Base-by-base conservation (phyloP, 2,888 invertebrate species). In the Caenorhabditis afra region DNA sequence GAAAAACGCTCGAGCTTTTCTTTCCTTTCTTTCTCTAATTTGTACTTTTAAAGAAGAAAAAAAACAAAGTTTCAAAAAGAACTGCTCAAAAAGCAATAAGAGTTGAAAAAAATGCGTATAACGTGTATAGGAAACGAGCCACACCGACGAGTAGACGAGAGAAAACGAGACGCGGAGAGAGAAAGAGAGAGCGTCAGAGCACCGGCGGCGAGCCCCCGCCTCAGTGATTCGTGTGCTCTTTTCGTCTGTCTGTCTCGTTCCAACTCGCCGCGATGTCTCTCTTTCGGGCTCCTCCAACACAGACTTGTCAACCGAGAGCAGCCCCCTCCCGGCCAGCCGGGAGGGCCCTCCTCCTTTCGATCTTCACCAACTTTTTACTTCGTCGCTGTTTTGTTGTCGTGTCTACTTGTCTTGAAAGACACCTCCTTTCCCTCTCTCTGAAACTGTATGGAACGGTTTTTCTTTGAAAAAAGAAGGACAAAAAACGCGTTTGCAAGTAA, bases 271-370 rank as follows among this genome's bases (percentile, higher is more conserved):
- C 16, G 20, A 47, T n/a, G 11, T 53, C 35, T 41, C 39, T 58
- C 39, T 58, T 18, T 57, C 41, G 41, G 18, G 12, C 55, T 37
- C 45, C 29, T 14, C 59, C 47, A 61, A 45, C 47, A 29, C 29
- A 29, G 7, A 29, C 29, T 29, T 29, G 29, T 29, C 29, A 29
- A 29, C 29, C 4, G 29, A 29, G 29, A 29, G 29, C 29, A 47
- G 47, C 59, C 59, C 35, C 59, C 59, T 18, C 45, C 58, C 22
- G 45, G 18, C 45, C n/a, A 12, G 8, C 18, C 18, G n/a, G 18
- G 45, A 45, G 18, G 47, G n/a, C 35, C 47, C 29, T 29, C 29
- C 29, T 29, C 29, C 29, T 29, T 29, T 29, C 29, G 29, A 29
- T 29, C 29, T 29, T 29, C 29, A 29, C 29, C 7, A 29, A 3